Evolutionary conservation across 1,140 invertebrate genomes (phyloP).

Genomic region (Aplysia californica): DNA sequence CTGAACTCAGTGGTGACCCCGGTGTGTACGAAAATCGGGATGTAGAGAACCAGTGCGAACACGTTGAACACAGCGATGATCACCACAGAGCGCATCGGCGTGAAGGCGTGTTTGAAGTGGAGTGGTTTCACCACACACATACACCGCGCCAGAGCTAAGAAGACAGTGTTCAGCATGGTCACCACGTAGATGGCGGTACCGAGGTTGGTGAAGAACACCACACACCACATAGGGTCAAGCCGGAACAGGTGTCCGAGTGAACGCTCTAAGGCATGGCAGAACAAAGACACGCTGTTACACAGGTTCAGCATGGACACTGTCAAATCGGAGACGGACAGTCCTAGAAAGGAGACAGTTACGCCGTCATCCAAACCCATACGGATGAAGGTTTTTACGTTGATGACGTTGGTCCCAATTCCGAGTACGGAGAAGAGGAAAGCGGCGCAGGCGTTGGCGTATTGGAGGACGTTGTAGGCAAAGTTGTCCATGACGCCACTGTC

Average conservation of each 20-base stretch:
- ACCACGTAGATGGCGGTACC: background rate
- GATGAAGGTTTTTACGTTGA: background rate
- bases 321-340: background rate
- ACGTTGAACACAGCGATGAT: background rate
- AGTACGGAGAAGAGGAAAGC: background rate
- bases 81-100: background rate
- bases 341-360: conserved; percentile 7
- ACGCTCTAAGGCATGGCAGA: background rate
- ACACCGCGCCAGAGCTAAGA: conserved; percentile 6
- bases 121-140: conserved; percentile 16
- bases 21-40: background rate
- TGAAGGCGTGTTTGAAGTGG: background rate
- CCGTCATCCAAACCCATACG: background rate
- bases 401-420: background rate
- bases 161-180: background rate
- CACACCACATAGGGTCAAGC: background rate
- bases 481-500: no score
- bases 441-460: no score
- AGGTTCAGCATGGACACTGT: background rate
- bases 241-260: background rate
- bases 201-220: background rate
- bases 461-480: no score
- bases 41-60: background rate
- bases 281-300: background rate
- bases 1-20: background rate